Conservation (phyloP, 2,888 invertebrate genomes). For the Hoplodrina blanda region DNA sequence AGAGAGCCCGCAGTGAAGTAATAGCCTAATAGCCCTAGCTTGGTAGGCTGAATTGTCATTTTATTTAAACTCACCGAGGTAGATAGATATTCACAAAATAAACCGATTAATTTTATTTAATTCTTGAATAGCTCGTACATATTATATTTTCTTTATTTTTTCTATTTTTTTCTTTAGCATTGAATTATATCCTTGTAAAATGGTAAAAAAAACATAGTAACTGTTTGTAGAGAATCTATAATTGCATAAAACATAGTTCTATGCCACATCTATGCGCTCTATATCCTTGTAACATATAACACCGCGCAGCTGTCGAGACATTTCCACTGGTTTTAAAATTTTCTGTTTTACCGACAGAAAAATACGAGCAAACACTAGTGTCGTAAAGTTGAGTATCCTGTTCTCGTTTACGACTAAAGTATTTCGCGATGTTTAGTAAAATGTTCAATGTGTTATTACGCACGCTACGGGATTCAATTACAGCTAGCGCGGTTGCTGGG, state of each 20-base stretch:
- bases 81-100: too few species aligned
- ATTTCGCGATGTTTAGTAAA: constrained; percentile 70
- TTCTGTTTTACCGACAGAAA: constrained; percentile 76
- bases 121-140: too few species aligned
- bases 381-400: constrained; percentile 63
- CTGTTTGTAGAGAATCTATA: too few species aligned
- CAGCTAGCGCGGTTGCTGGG: neutral
- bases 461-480: constrained; percentile 20
- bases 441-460: constrained; percentile 63
- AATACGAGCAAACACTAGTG: constrained; percentile 67
- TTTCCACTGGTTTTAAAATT: constrained; percentile 79
- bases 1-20: too few species aligned
- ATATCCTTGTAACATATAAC: constrained; percentile 67
- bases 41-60: too few species aligned
- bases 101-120: too few species aligned
- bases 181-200: too few species aligned
- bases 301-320: constrained; percentile 80
- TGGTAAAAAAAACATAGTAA: too few species aligned
- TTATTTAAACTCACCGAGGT: too few species aligned
- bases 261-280: constrained; percentile 63
- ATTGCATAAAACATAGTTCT: neutral
- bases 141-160: too few species aligned
- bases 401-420: constrained; percentile 71
- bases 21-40: too few species aligned
- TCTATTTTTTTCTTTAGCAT: too few species aligned